A percentile compares a stretch with the other conserved stretches of the same genome.
These are phyloP conservation scores for Meloidogyne floridensis DNA, from an alignment of 1,140 invertebrate species.

Conservation along the genomic window DNA sequence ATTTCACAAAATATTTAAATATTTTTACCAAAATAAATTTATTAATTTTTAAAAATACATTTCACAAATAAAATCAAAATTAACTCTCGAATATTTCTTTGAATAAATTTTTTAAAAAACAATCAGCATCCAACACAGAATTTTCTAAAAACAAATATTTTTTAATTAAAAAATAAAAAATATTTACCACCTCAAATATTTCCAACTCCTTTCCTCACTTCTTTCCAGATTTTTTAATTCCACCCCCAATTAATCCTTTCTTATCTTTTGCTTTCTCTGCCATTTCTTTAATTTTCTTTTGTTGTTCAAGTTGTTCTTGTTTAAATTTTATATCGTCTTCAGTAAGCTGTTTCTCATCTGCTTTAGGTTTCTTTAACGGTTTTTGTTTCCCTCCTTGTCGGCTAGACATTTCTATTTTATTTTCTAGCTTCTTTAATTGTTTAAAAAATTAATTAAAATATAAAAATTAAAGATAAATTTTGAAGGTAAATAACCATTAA, in stretches of 20 bases:
- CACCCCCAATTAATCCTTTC: not conserved
- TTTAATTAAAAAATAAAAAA: too few species aligned
- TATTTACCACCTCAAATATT: too few species aligned
- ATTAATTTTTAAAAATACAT: too few species aligned
- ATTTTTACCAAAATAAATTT: too few species aligned
- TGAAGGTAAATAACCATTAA: not conserved
- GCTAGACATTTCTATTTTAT: not conserved
- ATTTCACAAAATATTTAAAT: too few species aligned
- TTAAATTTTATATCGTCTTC: slow-evolving; percentile 6
- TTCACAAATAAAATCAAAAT: too few species aligned
- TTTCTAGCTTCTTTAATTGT: not conserved
- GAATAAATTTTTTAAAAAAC: too few species aligned
- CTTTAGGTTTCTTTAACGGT: slow-evolving; percentile 1
- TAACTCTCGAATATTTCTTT: too few species aligned
- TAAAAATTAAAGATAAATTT: not conserved
- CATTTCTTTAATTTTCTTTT: not conserved
- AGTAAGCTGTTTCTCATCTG: not conserved
- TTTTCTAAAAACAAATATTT: too few species aligned
- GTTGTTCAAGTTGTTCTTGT: not conserved
- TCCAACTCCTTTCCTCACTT: too few species aligned
- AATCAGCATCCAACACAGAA: too few species aligned
- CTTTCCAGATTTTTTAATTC: not conserved
- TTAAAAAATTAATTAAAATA: not conserved
- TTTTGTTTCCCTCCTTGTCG: not conserved
- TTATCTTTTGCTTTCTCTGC: not conserved